Percentiles rank a stretch among this genome's conserved stretches.
phyloP scores from a whole-genome alignment of 2,113 vertebrate genomes.

The Rattus norvegicus region DNA sequence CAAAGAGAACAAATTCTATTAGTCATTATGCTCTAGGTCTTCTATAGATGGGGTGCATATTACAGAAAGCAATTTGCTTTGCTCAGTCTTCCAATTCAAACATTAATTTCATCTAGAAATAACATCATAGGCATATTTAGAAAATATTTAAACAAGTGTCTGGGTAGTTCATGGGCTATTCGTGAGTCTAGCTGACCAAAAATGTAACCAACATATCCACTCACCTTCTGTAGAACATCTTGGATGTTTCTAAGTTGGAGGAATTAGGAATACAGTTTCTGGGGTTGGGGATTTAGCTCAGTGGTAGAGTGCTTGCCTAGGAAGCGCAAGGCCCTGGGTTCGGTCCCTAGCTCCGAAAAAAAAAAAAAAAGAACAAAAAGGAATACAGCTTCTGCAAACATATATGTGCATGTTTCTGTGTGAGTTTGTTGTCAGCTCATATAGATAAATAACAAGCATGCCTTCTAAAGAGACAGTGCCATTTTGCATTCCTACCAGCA shows the following conservation, averaged over 20 bases:
- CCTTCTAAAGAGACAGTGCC: background rate
- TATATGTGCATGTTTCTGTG: background rate
- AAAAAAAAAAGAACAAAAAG: no score
- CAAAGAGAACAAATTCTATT: background rate
- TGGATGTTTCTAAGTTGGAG: conserved; percentile 3
- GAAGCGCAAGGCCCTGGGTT: no score
- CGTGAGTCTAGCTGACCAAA: background rate
- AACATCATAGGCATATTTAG: background rate
- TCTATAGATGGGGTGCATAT: background rate
- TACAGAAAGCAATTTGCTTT: background rate
- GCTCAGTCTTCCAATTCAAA: background rate
- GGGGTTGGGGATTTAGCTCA: no score
- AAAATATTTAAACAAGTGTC: background rate
- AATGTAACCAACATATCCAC: background rate
- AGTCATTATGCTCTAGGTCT: background rate
- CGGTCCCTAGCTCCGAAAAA: no score
- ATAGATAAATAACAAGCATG: background rate
- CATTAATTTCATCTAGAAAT: background rate
- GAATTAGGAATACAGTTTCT: background rate
- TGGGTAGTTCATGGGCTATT: background rate
- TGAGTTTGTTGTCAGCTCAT: background rate
- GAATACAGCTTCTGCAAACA: background rate
- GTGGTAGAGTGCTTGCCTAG: no score
- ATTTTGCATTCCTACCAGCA: background rate
- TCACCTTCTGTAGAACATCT: background rate